These are phyloP conservation scores for Telmatochromis sp. DNA, from an alignment of 2,113 vertebrate genomes.

Conservation along the genomic window DNA sequence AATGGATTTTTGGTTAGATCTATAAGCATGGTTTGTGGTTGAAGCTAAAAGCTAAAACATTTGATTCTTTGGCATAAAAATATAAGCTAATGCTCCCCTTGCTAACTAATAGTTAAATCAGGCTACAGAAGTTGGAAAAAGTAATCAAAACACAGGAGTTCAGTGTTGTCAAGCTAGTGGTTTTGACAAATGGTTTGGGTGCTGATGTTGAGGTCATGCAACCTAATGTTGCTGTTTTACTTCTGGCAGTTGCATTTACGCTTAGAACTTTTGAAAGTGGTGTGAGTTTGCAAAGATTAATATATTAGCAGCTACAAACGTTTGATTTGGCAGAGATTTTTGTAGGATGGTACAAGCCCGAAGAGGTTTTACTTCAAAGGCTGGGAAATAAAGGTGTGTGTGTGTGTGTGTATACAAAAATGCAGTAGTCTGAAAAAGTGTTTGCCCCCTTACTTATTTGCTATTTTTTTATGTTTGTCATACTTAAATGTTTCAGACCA, in stretches of 20 bases:
- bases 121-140: neutral
- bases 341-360: neutral
- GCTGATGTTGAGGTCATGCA: neutral
- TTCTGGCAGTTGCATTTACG: neutral
- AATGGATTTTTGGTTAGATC: neutral
- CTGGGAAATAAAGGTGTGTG: neutral
- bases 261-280: neutral
- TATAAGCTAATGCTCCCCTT: neutral
- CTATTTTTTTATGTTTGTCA: too few species aligned
- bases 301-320: neutral
- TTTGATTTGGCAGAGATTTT: neutral
- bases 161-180: neutral
- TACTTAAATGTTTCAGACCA: neutral
- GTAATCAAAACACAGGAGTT: neutral
- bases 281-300: neutral
- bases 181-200: neutral
- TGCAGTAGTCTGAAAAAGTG: too few species aligned
- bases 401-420: neutral
- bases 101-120: neutral
- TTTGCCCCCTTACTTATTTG: too few species aligned
- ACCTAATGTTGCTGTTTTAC: neutral
- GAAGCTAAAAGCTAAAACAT: neutral
- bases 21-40: neutral
- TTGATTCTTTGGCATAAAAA: neutral
- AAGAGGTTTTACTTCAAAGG: neutral